A percentile compares a stretch with the other conserved stretches of the same genome.
Evolutionary conservation across 2,888 invertebrate genomes (phyloP).

Genomic region (Dolichopus griseipennis): DNA sequence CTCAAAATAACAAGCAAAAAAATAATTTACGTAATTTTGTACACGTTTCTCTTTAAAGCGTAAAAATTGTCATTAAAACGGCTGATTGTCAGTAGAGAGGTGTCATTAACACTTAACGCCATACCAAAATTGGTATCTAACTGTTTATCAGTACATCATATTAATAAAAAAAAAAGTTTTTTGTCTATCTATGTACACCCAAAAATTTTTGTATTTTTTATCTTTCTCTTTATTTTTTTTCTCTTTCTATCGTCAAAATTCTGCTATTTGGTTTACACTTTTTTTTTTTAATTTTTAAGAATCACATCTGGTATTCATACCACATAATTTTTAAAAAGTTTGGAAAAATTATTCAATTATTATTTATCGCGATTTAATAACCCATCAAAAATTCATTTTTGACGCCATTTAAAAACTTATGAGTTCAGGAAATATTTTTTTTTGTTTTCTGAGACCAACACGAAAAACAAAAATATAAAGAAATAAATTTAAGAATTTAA

Average conservation of each 20-base stretch:
- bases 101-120: background rate
- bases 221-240: too few relatives aligned
- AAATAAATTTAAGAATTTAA: background rate
- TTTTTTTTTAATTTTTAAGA: background rate
- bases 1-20: too few relatives aligned
- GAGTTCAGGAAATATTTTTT: background rate
- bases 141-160: background rate
- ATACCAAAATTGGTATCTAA: background rate
- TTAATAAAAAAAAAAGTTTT: too few relatives aligned
- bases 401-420: background rate
- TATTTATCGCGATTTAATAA: background rate
- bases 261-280: too few relatives aligned
- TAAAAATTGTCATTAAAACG: background rate
- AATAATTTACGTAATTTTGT: background rate
- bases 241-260: too few relatives aligned
- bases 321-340: background rate
- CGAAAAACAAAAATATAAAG: background rate
- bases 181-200: too few relatives aligned
- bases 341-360: background rate
- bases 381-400: slow-evolving; percentile 3
- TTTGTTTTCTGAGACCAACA: too few relatives aligned
- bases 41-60: background rate
- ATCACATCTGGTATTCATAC: background rate
- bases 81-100: background rate
- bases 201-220: too few relatives aligned